Percentiles rank a stretch among this genome's conserved stretches.
Conservation (phyloP, 53 echinoderm and acorn worm genomes). For the Stichopus horrens region DNA sequence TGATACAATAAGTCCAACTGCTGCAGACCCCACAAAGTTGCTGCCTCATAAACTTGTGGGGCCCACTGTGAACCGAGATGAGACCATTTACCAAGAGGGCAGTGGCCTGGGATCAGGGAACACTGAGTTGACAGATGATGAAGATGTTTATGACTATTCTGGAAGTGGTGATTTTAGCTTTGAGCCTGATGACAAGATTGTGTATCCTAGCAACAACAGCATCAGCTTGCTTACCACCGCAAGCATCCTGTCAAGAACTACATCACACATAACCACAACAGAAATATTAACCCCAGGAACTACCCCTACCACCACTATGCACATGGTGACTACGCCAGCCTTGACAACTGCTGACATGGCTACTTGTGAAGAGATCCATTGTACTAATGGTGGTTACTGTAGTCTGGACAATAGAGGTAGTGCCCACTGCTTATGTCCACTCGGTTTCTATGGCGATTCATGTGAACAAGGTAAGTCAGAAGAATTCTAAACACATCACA, state of each 20-base stretch:
- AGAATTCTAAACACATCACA: no score
- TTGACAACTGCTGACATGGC: neutral
- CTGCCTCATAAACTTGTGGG: neutral
- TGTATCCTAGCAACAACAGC: neutral
- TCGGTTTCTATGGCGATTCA: conserved; percentile 46
- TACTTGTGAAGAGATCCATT: conserved; percentile 45
- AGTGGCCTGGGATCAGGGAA: neutral
- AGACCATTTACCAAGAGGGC: neutral
- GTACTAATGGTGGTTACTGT: conserved; percentile 51
- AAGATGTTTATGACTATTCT: conserved; percentile 1
- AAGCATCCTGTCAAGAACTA: neutral
- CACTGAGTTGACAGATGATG: conserved; percentile 1
- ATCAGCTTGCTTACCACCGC: neutral
- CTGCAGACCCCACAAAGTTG: neutral
- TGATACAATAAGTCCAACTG: neutral
- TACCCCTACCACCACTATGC: neutral
- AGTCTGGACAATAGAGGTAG: conserved; percentile 13
- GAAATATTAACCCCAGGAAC: neutral
- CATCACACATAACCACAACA: neutral
- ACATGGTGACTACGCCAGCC: neutral
- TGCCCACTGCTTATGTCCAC: conserved; percentile 51
- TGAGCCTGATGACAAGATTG: neutral
- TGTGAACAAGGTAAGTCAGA: conserved; percentile 59
- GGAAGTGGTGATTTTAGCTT: conserved; percentile 21
- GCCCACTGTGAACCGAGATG: neutral